Evolutionary conservation across 2,113 vertebrate genomes (phyloP).

Genomic region (Bambusicola thoracicus): DNA sequence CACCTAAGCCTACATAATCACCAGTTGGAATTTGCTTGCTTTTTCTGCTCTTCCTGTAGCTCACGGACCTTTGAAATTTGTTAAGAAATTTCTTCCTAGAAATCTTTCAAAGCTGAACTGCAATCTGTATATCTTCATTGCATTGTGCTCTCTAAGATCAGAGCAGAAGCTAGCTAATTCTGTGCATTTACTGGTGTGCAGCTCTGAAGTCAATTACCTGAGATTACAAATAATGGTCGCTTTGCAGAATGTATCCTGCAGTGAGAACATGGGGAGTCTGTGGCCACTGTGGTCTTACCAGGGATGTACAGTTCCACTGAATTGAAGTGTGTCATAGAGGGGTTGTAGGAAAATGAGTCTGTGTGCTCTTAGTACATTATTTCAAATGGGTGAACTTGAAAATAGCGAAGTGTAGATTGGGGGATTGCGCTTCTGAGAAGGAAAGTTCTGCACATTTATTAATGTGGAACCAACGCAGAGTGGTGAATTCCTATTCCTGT

Average conservation of each 20-base stretch:
- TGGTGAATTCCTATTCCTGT: background rate
- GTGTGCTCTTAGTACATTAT: background rate
- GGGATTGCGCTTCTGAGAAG: background rate
- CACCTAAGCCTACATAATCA: background rate
- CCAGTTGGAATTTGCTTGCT: background rate
- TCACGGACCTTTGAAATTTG: background rate
- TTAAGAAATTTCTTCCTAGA: background rate
- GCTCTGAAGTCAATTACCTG: background rate
- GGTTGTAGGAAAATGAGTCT: background rate
- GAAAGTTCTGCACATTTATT: background rate
- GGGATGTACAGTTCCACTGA: background rate
- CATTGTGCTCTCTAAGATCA: background rate
- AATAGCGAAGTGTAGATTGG: background rate
- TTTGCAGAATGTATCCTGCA: background rate
- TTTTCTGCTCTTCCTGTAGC: background rate
- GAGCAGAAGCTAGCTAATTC: background rate
- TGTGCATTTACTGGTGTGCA: background rate
- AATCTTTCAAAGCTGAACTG: background rate
- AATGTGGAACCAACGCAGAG: background rate
- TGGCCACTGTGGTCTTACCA: background rate
- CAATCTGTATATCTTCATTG: background rate
- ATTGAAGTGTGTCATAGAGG: background rate
- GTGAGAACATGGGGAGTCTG: background rate
- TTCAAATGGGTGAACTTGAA: conserved; percentile 3
- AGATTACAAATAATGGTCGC: background rate